These are phyloP conservation scores for Pemphigus obesinymphae DNA, from an alignment of 1,140 invertebrate genomes.

Conservation along the genomic window DNA sequence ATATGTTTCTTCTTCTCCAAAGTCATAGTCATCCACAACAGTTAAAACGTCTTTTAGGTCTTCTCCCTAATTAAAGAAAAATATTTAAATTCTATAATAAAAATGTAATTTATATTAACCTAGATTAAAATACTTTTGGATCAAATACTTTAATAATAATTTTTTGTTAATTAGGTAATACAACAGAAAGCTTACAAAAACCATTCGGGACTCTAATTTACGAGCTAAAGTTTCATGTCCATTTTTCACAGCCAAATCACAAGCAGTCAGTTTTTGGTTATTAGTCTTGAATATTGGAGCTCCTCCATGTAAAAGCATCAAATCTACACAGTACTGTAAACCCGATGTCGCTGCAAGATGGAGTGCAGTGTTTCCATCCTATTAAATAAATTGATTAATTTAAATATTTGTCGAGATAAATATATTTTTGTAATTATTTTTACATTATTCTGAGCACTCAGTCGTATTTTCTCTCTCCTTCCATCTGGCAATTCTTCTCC, in stretches of 20 bases:
- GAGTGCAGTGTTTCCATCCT: constrained; percentile 65
- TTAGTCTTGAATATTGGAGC: constrained; percentile 63
- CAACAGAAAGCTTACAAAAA: constrained; percentile 59
- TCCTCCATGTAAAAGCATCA: constrained; percentile 57
- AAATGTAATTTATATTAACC: too few relatives aligned
- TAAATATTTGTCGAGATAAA: neutral
- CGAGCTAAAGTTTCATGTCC: constrained; percentile 61
- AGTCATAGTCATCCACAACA: constrained; percentile 52
- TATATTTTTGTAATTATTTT: constrained; percentile 37
- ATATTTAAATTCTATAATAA: too few relatives aligned
- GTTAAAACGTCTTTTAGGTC: constrained; percentile 49
- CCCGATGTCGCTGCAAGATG: constrained; percentile 64
- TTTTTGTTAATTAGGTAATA: neutral
- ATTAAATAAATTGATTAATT: constrained; percentile 39
- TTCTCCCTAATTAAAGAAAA: constrained; percentile 3
- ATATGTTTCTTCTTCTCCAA: constrained; percentile 57
- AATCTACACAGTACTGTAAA: constrained; percentile 61
- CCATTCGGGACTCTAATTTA: constrained; percentile 65
- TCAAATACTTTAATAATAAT: neutral
- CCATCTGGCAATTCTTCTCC: constrained; percentile 53
- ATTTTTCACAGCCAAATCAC: constrained; percentile 61
- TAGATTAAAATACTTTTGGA: neutral
- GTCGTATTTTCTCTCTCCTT: constrained; percentile 58
- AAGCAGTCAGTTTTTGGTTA: constrained; percentile 59
- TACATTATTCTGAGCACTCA: constrained; percentile 61